Percentiles rank a stretch among this genome's conserved stretches.
phyloP scores from a whole-genome alignment of 2,113 vertebrate genomes.

The Meles meles region DNA sequence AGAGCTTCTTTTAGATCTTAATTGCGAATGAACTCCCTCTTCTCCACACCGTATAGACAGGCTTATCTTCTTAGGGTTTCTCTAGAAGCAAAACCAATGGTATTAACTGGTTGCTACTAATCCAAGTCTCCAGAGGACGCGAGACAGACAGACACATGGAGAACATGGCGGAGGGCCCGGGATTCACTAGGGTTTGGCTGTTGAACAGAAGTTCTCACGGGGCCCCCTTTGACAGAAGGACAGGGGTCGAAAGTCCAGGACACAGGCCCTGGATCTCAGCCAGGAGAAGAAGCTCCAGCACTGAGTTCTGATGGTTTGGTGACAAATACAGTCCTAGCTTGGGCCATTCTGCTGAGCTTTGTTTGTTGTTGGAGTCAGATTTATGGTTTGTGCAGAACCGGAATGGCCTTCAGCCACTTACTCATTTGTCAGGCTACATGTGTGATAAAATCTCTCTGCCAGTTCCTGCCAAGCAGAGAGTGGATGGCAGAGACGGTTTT shows the following conservation, averaged over 20 bases:
- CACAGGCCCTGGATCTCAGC: not conserved
- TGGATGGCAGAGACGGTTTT: not conserved
- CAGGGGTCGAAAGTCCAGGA: too few relatives aligned
- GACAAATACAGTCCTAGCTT: not conserved
- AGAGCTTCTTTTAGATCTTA: not conserved
- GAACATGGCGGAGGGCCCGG: not conserved
- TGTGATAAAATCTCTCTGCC: not conserved
- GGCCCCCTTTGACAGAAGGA: not conserved
- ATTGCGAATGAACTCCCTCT: not conserved
- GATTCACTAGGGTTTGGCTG: not conserved
- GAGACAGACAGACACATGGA: not conserved
- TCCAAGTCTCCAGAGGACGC: not conserved
- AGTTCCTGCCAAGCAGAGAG: not conserved
- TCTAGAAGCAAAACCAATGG: not conserved
- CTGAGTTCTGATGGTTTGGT: not conserved
- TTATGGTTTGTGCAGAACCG: not conserved
- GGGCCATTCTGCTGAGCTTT: not conserved
- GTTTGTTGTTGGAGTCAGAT: not conserved
- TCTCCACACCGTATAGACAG: not conserved
- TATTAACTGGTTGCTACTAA: not conserved
- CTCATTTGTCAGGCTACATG: not conserved
- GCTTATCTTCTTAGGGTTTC: not conserved
- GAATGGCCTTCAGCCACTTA: not conserved
- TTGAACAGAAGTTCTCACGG: not conserved
- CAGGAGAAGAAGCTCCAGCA: not conserved